Percentiles rank a stretch among this genome's conserved stretches.
Evolutionary conservation across 2,113 vertebrate genomes (phyloP).

Genomic region (Psilopogon haemacephalus): DNA sequence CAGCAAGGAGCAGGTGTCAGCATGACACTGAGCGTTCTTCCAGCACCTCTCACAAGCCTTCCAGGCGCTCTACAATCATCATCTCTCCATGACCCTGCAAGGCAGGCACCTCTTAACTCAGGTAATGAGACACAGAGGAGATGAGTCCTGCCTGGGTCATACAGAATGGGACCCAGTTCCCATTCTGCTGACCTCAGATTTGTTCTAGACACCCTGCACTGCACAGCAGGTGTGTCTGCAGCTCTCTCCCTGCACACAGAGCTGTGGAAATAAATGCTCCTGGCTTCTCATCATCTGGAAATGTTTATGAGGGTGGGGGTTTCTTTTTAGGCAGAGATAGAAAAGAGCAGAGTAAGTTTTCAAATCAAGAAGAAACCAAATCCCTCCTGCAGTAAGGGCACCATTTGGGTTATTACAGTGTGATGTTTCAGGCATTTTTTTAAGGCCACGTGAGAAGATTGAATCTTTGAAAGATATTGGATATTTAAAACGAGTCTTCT

Average conservation of each 20-base stretch:
- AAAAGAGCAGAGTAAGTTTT: neutral
- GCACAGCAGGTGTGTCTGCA: rapidly evolving
- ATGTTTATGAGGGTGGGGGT: neutral
- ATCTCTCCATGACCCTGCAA: neutral
- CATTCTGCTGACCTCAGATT: rapidly evolving
- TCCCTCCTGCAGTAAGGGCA: neutral
- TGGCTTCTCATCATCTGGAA: neutral
- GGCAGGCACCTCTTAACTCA: neutral
- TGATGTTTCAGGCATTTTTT: conserved; percentile 1
- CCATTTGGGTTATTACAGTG: neutral
- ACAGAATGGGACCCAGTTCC: neutral
- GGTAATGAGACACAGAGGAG: neutral
- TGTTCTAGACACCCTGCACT: rapidly evolving
- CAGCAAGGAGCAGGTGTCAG: neutral
- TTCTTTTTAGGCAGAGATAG: neutral
- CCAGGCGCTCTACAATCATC: neutral
- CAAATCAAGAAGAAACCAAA: neutral
- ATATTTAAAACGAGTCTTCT: neutral
- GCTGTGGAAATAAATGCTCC: neutral
- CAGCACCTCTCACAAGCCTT: neutral
- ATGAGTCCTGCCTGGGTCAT: neutral
- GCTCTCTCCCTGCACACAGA: neutral
- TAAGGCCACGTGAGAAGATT: neutral
- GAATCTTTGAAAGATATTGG: neutral
- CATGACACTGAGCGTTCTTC: rapidly evolving